Evolutionary conservation across 2,888 invertebrate species (phyloP).

Genomic region (Volucella inanis): DNA sequence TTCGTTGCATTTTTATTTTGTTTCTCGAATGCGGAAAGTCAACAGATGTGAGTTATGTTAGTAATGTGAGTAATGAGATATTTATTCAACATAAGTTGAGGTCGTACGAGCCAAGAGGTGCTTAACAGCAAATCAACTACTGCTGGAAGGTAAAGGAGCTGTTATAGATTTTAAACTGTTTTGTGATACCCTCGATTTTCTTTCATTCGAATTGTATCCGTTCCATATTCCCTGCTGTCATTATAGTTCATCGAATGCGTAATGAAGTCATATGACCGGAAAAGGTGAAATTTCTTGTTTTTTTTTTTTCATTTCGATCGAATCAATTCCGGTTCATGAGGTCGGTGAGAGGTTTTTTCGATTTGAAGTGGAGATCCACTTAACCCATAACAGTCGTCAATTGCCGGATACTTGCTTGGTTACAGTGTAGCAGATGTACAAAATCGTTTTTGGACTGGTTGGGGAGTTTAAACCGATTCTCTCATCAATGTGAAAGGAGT

Average conservation of each 20-base stretch:
- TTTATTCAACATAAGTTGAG: conserved; percentile 47
- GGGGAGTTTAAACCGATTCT: too few relatives aligned
- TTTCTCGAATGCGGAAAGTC: conserved; percentile 37
- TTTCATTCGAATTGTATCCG: conserved; percentile 14
- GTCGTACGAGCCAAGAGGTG: conserved; percentile 2
- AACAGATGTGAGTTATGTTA: conserved; percentile 48
- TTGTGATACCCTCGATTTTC: background rate
- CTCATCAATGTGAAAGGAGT: too few relatives aligned
- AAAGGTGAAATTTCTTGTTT: conserved; percentile 34
- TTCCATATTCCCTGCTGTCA: background rate
- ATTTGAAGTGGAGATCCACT: too few relatives aligned
- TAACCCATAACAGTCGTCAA: too few relatives aligned
- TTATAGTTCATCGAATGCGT: conserved; percentile 32
- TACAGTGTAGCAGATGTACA: too few relatives aligned
- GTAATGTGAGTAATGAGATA: conserved; percentile 59
- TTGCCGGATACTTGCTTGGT: too few relatives aligned
- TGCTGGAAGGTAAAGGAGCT: background rate
- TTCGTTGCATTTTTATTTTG: background rate
- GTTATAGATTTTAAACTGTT: background rate
- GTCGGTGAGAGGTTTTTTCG: too few relatives aligned
- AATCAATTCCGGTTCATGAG: conserved; percentile 32
- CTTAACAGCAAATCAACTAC: background rate
- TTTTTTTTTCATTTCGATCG: background rate
- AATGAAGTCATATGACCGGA: conserved; percentile 18
- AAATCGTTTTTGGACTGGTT: too few relatives aligned